Conservation (phyloP, 2,113 vertebrate genomes). For the Hypanus sabinus region DNA sequence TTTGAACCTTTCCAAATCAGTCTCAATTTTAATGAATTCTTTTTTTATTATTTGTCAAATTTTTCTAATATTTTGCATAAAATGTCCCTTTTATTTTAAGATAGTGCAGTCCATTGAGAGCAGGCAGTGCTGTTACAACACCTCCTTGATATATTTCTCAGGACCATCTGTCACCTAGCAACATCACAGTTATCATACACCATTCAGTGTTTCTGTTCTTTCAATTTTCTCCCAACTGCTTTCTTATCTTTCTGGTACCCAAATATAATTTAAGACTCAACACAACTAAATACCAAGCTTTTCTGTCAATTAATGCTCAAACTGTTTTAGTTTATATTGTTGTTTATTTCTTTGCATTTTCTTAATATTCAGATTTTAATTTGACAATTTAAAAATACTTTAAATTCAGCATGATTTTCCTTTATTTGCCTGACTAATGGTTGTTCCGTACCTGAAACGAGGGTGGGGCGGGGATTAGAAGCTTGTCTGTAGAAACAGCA, state of each 20-base stretch:
- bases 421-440: not conserved
- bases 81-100: not conserved
- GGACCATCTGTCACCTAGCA: conserved; percentile 4
- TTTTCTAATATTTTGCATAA: not conserved
- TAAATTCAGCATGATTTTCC: not conserved
- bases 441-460: not conserved
- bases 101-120: too few species aligned
- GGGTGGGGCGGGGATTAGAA: not conserved
- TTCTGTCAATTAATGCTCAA: conserved; percentile 25
- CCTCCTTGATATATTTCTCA: not conserved
- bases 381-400: not conserved
- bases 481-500: not conserved
- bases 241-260: not conserved
- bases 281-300: not conserved
- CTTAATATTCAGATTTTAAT: conserved; percentile 2
- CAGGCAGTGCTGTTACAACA: not conserved
- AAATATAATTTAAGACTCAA: conserved; percentile 15
- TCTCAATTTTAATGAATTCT: not conserved
- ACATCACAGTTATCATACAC: not conserved
- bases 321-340: not conserved
- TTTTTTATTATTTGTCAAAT: not conserved
- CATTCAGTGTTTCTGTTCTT: conserved; percentile 2
- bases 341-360: not conserved
- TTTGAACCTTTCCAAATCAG: not conserved
- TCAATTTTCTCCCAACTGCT: not conserved